Conservation (phyloP, 2,888 invertebrate species). For the Hirtodrosophila confusa region DNA sequence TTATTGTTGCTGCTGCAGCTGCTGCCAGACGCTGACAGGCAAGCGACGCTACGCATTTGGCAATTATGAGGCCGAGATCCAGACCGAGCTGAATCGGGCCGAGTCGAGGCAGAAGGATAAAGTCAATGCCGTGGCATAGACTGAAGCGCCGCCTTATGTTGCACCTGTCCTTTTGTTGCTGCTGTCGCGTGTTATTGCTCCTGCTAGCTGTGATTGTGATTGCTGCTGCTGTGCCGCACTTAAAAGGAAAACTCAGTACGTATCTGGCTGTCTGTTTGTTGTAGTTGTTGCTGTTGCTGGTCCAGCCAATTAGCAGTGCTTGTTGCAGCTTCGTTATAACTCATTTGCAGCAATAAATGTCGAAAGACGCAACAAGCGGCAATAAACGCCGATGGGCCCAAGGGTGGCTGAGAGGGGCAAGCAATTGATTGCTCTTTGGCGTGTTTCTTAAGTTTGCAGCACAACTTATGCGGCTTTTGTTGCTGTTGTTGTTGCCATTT, state of each 20-base stretch:
- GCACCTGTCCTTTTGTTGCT: conserved; percentile 60
- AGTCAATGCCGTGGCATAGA: conserved; percentile 42
- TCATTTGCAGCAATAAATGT: conserved; percentile 62
- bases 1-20: conserved; percentile 31
- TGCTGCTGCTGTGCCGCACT: conserved; percentile 14
- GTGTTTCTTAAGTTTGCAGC: conserved; percentile 48
- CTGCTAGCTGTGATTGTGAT: conserved; percentile 40
- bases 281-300: conserved; percentile 19
- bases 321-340: conserved; percentile 49
- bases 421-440: conserved; percentile 63
- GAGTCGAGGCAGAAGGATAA: conserved; percentile 46
- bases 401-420: conserved; percentile 23
- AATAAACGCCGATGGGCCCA: conserved; percentile 12
- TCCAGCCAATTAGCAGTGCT: conserved; percentile 42
- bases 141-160: conserved; percentile 38
- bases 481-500: conserved; percentile 38
- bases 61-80: conserved; percentile 45
- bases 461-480: neutral
- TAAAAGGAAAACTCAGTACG: conserved; percentile 36
- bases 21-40: conserved; percentile 26
- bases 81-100: neutral
- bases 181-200: conserved; percentile 59
- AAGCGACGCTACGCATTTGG: conserved; percentile 38
- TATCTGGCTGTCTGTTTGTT: neutral
- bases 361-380: conserved; percentile 39